Evolutionary conservation across 1,140 invertebrate species (phyloP).

Genomic region (Babylonia areolata): DNA sequence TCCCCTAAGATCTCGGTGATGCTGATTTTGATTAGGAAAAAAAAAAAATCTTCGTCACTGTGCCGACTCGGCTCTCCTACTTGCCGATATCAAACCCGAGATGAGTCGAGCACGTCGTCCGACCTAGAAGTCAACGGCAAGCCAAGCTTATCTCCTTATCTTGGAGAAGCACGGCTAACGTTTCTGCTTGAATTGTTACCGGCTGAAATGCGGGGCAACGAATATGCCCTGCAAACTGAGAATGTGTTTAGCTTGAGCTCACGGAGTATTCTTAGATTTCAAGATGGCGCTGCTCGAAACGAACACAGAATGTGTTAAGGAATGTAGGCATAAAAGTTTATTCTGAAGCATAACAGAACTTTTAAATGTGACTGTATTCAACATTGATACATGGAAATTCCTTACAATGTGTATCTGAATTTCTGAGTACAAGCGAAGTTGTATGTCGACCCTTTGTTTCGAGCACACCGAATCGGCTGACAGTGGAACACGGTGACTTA

Average conservation of each 20-base stretch:
- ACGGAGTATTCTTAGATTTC: conserved; percentile 26
- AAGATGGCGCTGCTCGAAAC: conserved; percentile 25
- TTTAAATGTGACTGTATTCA: background rate
- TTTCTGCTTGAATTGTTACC: conserved; percentile 40
- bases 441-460: background rate
- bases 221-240: conserved; percentile 17
- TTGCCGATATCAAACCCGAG: no score
- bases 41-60: no score
- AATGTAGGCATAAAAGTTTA: conserved; percentile 17
- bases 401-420: background rate
- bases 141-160: background rate
- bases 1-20: no score
- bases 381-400: background rate
- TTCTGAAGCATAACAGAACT: background rate
- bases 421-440: background rate
- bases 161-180: background rate
- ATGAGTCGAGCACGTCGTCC: background rate
- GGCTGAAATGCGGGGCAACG: conserved; percentile 31
- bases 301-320: background rate
- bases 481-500: no score
- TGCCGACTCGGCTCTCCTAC: no score
- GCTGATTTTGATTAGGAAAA: no score
- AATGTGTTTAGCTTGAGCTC: conserved; percentile 17
- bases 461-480: background rate
- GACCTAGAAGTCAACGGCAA: background rate